A percentile compares a stretch with the other conserved stretches of the same genome.
Evolutionary conservation across 1,140 invertebrate species (phyloP).

Genomic region (Argopecten irradians): DNA sequence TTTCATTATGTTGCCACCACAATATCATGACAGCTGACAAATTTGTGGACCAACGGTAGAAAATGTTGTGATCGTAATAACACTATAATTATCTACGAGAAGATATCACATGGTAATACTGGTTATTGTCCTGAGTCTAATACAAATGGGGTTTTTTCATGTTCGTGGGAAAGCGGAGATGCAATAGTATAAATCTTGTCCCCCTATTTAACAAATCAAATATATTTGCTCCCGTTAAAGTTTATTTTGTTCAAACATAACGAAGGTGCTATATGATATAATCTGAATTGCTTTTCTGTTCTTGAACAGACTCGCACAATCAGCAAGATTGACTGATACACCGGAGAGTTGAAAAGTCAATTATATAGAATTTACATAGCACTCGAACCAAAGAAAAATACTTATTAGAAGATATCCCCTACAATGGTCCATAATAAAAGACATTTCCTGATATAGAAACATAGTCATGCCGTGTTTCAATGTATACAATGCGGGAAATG

Average conservation of each 20-base stretch:
- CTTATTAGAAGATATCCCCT: not conserved
- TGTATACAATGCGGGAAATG: too few species aligned
- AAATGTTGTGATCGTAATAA: not conserved
- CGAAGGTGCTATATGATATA: not conserved
- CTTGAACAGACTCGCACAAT: not conserved
- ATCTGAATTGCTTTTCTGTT: not conserved
- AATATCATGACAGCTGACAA: conserved; percentile 17
- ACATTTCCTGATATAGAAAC: too few species aligned
- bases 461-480: too few species aligned
- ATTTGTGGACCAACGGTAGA: not conserved
- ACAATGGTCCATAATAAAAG: too few species aligned
- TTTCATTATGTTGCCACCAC: not conserved
- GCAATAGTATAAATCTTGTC: not conserved
- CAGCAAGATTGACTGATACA: not conserved
- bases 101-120: not conserved
- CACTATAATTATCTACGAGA: not conserved
- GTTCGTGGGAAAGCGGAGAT: not conserved
- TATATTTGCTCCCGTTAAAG: not conserved
- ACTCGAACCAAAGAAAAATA: not conserved
- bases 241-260: not conserved
- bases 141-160: not conserved
- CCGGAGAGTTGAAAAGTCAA: not conserved
- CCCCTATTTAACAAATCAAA: not conserved
- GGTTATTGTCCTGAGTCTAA: not conserved
- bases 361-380: not conserved